These are phyloP conservation scores for Coracopsis vasa DNA, from an alignment of 2,113 vertebrate genomes.

Conservation along the genomic window DNA sequence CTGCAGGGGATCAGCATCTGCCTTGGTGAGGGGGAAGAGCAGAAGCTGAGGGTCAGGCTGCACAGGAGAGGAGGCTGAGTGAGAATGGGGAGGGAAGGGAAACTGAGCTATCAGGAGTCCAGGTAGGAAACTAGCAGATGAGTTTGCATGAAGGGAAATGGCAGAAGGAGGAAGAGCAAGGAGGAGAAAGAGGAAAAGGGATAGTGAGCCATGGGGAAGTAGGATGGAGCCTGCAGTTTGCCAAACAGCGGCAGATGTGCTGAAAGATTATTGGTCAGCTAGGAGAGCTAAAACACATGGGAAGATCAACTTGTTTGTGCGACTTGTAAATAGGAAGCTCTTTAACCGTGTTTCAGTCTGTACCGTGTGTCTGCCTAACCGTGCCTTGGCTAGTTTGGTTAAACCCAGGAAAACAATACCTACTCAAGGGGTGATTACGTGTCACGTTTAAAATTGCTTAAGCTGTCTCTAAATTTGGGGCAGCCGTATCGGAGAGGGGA, in stretches of 20 bases:
- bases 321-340: not conserved
- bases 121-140: not conserved
- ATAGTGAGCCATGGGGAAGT: not conserved
- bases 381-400: not conserved
- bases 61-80: not conserved
- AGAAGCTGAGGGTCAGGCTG: not conserved
- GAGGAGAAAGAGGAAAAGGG: not conserved
- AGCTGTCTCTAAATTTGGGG: not conserved
- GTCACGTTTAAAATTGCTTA: not conserved
- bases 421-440: not conserved
- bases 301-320: not conserved
- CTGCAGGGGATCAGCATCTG: not conserved
- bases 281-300: not conserved
- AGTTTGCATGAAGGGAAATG: not conserved
- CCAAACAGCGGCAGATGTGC: accelerated
- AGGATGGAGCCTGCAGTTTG: not conserved
- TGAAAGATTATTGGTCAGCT: not conserved
- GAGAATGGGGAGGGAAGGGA: not conserved
- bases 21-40: not conserved
- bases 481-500: not conserved
- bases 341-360: not conserved
- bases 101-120: not conserved
- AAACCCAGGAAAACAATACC: not conserved
- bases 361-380: not conserved
- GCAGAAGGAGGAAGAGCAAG: not conserved